These are phyloP conservation scores for Pleuronectes platessa DNA, from an alignment of 2,113 vertebrate genomes.

Conservation along the genomic window DNA sequence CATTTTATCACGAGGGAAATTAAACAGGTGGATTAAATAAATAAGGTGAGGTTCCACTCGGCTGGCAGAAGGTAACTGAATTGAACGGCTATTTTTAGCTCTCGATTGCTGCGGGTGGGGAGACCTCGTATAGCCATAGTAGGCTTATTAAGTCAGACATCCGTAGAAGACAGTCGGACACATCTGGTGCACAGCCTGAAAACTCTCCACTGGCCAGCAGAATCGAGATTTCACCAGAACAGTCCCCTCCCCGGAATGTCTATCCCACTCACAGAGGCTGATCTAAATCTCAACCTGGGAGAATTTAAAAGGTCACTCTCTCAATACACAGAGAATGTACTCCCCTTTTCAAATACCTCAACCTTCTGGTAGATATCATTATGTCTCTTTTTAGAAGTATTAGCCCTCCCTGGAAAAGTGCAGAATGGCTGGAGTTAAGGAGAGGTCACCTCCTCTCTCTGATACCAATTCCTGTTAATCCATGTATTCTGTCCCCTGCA, in stretches of 20 bases:
- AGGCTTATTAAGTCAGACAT: slow-evolving; percentile 64
- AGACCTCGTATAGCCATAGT: slow-evolving; percentile 50
- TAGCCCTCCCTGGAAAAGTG: slow-evolving; percentile 52
- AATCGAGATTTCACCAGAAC: slow-evolving; percentile 39
- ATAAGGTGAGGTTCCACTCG: slow-evolving; percentile 61
- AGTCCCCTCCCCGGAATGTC: slow-evolving; percentile 50
- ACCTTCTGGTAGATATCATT: slow-evolving; percentile 48
- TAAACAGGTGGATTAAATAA: slow-evolving; percentile 63
- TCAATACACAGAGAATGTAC: slow-evolving; percentile 49
- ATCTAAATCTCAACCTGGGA: slow-evolving; percentile 43
- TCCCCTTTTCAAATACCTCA: slow-evolving; percentile 59
- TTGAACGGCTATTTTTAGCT: slow-evolving; percentile 69
- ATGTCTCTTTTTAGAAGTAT: slow-evolving; percentile 57
- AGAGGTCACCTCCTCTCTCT: slow-evolving; percentile 44
- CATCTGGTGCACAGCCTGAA: slow-evolving; percentile 57
- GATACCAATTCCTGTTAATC: slow-evolving; percentile 4
- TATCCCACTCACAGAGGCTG: slow-evolving; percentile 40
- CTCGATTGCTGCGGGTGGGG: slow-evolving; percentile 40
- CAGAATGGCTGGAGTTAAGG: slow-evolving; percentile 31
- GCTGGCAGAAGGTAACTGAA: slow-evolving; percentile 57
- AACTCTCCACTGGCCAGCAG: slow-evolving; percentile 28
- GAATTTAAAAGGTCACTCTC: slow-evolving; percentile 57
- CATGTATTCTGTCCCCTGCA: slow-evolving; percentile 41
- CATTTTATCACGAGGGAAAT: slow-evolving; percentile 54
- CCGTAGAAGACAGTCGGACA: slow-evolving; percentile 48